phyloP scores from a whole-genome alignment of 2,113 vertebrate species.

The Pterocles orientalis region DNA sequence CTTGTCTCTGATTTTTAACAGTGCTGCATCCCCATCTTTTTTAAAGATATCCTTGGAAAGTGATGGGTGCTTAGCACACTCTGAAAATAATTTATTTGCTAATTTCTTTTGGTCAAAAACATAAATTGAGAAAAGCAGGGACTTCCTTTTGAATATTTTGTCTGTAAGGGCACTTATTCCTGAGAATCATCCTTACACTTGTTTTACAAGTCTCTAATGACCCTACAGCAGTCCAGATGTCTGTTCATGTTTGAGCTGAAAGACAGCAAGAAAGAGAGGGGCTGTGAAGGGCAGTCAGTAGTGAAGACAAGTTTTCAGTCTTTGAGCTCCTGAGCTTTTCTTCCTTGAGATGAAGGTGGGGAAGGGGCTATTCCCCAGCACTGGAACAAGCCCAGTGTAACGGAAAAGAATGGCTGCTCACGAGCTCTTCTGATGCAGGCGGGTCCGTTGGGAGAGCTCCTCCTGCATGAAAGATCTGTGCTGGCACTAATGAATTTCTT shows the following conservation, averaged over 20 bases:
- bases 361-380: background rate
- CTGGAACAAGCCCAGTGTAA: background rate
- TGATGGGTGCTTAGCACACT: background rate
- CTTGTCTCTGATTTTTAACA: background rate
- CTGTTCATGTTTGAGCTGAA: background rate
- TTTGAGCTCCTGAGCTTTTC: background rate
- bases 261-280: background rate
- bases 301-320: background rate
- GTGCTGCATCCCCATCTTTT: background rate
- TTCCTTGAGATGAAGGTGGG: background rate
- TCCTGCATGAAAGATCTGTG: background rate
- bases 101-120: background rate
- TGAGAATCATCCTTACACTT: background rate
- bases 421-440: background rate
- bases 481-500: constrained; percentile 2
- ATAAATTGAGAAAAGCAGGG: background rate
- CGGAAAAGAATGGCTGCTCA: background rate
- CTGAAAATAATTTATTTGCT: background rate
- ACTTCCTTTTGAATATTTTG: background rate
- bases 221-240: background rate
- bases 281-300: background rate
- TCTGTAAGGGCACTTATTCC: background rate
- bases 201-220: background rate
- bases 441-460: background rate
- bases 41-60: background rate